Base-by-base conservation (phyloP, 2,797 vertebrate species). In the Melanotaenia trifasciata region DNA sequence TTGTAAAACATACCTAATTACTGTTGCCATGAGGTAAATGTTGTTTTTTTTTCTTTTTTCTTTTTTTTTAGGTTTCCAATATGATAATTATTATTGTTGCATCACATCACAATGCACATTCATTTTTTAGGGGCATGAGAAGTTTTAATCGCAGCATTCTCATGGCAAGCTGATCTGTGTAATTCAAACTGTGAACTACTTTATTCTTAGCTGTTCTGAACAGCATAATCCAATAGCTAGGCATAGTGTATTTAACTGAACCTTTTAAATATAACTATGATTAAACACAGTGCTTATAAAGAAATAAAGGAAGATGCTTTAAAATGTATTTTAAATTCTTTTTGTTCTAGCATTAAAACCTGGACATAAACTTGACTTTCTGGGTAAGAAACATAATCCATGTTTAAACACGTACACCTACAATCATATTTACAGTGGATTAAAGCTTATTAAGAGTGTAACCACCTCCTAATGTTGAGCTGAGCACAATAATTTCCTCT, bases 1-100 rank as follows among this genome's bases (percentile, higher is more conserved):
- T 68, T 70, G 47, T 43, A 60, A 60, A 67, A 75, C 32, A 33
- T 33, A 50, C 63, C 66, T 90, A 92, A 94, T 92, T 86, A 84
- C 70, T 58, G 76, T 68, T 86, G 78, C 67, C 57, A 16, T 26
- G 61, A 77, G 51, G 80, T 90, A 90, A 90, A 86, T 86, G 79
- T 65, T 92, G 84, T 92, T 93, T 92, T 91, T 81, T 81, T n/a
- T 16, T 30, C 60, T 67, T 86, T 80, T 68, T 69, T 80, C 32
- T 33, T 7, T 22, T 18, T 64, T 86, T 79, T 69, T 67, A 76
- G 70, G 60, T 64, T 47, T 83, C 73, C 56, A 8, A 32, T 66
- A 70, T 77, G 14, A n/a, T 80, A 84, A 89, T 89, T 78, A 89
- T 84, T 74, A 69, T 67, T 72, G 76, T 75, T 58, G 38, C 57